phyloP scores from a whole-genome alignment of 2,888 invertebrate genomes.

The Nipponacmea schrenckii region DNA sequence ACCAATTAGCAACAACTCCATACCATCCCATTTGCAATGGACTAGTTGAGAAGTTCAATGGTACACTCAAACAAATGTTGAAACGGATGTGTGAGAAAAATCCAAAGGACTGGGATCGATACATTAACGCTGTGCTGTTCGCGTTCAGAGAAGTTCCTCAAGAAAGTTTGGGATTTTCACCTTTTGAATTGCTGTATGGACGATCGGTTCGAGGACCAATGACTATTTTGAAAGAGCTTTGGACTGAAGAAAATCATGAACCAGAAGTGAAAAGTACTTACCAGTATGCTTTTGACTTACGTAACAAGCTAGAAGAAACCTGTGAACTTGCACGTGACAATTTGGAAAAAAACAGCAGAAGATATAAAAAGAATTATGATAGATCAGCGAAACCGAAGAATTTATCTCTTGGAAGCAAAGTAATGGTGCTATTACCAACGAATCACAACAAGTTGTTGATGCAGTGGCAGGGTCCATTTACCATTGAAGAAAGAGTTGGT shows the following conservation, averaged over 20 bases:
- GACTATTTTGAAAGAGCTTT: conserved; percentile 18
- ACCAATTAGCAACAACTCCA: conserved; percentile 19
- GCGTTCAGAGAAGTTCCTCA: conserved; percentile 29
- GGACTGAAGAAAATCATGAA: conserved; percentile 14
- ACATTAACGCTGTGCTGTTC: conserved; percentile 24
- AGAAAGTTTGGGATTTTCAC: conserved; percentile 20
- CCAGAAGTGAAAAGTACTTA: conserved; percentile 15
- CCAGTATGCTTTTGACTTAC: conserved; percentile 22
- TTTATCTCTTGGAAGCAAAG: conserved; percentile 18
- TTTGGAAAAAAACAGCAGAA: neutral
- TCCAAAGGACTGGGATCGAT: conserved; percentile 28
- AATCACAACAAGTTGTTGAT: conserved; percentile 26
- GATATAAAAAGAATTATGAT: conserved; percentile 19
- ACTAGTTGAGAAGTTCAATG: conserved; percentile 26
- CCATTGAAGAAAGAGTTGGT: conserved; percentile 14
- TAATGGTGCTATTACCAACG: conserved; percentile 21
- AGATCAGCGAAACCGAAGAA: conserved; percentile 9
- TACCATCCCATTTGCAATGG: conserved; percentile 27
- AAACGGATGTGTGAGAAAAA: conserved; percentile 9
- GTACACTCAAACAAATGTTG: conserved; percentile 24
- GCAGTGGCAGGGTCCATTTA: conserved; percentile 31
- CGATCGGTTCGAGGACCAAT: conserved; percentile 25
- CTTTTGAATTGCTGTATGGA: conserved; percentile 27
- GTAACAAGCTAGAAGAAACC: conserved; percentile 4
- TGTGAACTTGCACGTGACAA: conserved; percentile 14